phyloP scores from a whole-genome alignment of 2,888 invertebrate species.

The Barypeithes pellucidus region DNA sequence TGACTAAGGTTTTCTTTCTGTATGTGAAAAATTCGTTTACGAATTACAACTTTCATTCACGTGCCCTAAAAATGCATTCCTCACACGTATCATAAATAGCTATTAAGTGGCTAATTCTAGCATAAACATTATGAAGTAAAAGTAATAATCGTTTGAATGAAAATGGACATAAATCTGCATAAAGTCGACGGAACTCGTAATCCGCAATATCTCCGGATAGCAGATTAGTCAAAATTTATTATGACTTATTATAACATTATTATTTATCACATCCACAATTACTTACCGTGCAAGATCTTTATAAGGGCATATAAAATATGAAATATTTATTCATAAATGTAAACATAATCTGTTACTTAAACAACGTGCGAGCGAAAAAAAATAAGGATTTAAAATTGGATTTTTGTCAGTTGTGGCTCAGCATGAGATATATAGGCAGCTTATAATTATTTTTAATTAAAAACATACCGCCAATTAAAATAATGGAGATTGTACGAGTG shows the following conservation, averaged over 20 bases:
- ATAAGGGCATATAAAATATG: conserved; percentile 31
- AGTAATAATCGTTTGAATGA: conserved; percentile 9
- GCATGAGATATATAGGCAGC: background rate
- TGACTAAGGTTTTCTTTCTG: too few species aligned
- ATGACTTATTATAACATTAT: conserved; percentile 8
- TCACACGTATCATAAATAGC: too few species aligned
- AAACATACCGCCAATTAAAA: conserved; percentile 10
- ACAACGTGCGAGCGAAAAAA: background rate
- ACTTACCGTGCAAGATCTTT: conserved; percentile 17
- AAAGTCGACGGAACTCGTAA: conserved; percentile 20
- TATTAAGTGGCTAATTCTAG: too few species aligned
- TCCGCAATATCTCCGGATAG: conserved; percentile 30
- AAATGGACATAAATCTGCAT: conserved; percentile 35
- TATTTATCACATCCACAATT: conserved; percentile 38
- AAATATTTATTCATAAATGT: conserved; percentile 30
- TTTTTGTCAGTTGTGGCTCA: conserved; percentile 5
- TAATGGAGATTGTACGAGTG: background rate
- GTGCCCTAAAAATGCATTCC: too few species aligned
- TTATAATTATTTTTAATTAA: conserved; percentile 8
- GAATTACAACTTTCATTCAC: too few species aligned
- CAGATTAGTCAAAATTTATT: conserved; percentile 37
- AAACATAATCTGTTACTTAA: conserved; percentile 24
- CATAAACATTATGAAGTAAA: background rate
- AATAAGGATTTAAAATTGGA: conserved; percentile 7
- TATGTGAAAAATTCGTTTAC: too few species aligned